Conservation (phyloP, 2,888 invertebrate genomes). For the Augiades crinisus region DNA sequence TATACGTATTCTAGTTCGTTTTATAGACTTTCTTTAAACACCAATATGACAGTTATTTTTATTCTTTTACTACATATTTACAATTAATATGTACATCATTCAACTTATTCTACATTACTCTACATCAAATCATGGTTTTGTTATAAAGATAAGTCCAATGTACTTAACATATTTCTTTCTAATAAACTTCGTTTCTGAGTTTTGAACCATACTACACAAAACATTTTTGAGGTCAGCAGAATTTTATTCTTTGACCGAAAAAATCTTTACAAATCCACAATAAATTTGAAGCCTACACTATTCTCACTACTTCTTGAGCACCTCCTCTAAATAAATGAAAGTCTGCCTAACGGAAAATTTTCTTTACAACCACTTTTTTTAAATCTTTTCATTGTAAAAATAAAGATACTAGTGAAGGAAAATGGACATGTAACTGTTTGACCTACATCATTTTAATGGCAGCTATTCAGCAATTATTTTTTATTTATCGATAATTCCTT, state of each 20-base stretch:
- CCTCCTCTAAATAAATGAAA: conserved; percentile 17
- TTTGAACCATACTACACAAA: conserved; percentile 1
- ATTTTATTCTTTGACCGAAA: conserved; percentile 11
- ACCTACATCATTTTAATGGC: conserved; percentile 15
- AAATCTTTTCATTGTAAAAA: neutral
- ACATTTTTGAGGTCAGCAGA: conserved; percentile 15
- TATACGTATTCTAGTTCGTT: neutral
- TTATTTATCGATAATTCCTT: conserved; percentile 4
- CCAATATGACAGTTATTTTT: neutral
- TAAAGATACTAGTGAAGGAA: conserved; percentile 13
- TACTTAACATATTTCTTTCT: neutral
- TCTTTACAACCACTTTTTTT: conserved; percentile 1
- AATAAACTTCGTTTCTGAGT: neutral
- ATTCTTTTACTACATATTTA: conserved; percentile 10
- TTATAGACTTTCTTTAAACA: neutral
- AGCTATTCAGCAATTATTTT: conserved; percentile 14
- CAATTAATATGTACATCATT: conserved; percentile 9
- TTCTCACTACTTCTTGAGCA: conserved; percentile 25
- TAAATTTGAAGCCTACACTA: conserved; percentile 16
- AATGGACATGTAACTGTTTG: conserved; percentile 16
- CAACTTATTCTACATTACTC: conserved; percentile 1
- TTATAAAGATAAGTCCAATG: neutral
- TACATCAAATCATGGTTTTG: neutral
- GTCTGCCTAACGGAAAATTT: conserved; percentile 10
- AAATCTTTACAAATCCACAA: neutral